Base-by-base conservation (phyloP, 2,797 vertebrate species). In the Platalea minor region DNA sequence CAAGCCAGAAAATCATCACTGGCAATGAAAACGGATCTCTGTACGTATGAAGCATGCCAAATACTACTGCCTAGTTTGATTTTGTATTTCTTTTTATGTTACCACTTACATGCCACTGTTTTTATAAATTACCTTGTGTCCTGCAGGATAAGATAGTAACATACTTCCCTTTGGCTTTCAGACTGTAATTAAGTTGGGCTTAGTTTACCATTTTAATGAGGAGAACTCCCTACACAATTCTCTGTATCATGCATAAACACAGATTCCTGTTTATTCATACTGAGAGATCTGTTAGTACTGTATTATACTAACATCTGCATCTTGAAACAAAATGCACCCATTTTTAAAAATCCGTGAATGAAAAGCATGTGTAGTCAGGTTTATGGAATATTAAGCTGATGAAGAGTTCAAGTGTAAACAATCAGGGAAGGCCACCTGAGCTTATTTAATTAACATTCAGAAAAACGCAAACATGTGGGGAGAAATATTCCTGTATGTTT, bases 251-350 rank as follows among this genome's bases (percentile, higher is more conserved):
- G 69, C 79, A 92, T 97, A 97, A 98, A 97, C 97, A 97, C 88
- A 73, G 54, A 96, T 98, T 98, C 97, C 96, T 98, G 97, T 98
- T 98, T 98, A 98, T 96, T 96, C 92, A 75, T 61, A 53, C 31
- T 48, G 77, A 80, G 65, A 89, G 85, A 91, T 96, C 82, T 98
- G 97, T 97, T 97, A 96, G 87, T 96, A 68, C 72, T 88, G 43
- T 78, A 39, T 91, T 93, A 60, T 84, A 51, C 63, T 74, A 91
- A 91, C 93, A 79, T 91, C 74, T 95, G 23, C 73, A 73, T 73
- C 87, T 93, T 96, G 96, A 92, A 94, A 85, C 77, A 97, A 97
- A 97, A 93, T n/a, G 8, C 61, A 84, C 11, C 28, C 59, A 21
- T 93, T 96, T 91, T 51, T 57, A 79, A 91, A 97, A 96, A 91